Evolutionary conservation across 2,888 invertebrate genomes (phyloP), one percentile per base, ranked within the genome.

Genomic region (Magallana nippona): DNA sequence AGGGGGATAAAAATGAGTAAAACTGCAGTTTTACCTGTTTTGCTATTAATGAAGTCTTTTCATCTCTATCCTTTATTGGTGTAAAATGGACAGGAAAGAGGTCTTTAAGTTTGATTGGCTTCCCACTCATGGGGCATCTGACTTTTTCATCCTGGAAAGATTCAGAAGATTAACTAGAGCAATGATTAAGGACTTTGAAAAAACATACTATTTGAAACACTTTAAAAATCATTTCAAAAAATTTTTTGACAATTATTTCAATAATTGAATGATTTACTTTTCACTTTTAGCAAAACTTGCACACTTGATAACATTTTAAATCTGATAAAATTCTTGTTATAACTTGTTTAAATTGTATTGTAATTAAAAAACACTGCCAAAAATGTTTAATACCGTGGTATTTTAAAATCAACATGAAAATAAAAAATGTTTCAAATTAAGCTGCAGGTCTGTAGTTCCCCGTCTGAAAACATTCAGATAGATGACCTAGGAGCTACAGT

Each of bases 81-180:
- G 98, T 98, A 95, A 99, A 99, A 92, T 98, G 97, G 0, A 99
- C 96, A 89, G 97, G 96, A 90, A 99, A 96, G 58, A 99, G 95
- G 94, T 99, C 98, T 93, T 99, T 99, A 91, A 97, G 95, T 94
- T 97, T 98, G 32, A 99, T 94, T 2, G 97, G 96, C 92, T 96
- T 97, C 0, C 97, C 96, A 90, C 97, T 97, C 92, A 98, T 96
- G 0, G 98, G 98, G 92, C 98, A 98, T 80, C 96, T 96, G 57
- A 98, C 96, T 83, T 96, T 96, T 90, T 96, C 96, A 90, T 96
- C 96, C 96, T 96, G 87, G 15, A 80, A 85, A 83, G 19, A 22
- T 71, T 13, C 55, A 63, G 17, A 27, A 83, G 15, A 57, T 10
- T 44, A 55, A 77, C 10, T 13, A 44, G 44, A 44, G 3, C 44